Evolutionary conservation across 2,113 vertebrate genomes (phyloP).

Genomic region (Barnardius zonarius): DNA sequence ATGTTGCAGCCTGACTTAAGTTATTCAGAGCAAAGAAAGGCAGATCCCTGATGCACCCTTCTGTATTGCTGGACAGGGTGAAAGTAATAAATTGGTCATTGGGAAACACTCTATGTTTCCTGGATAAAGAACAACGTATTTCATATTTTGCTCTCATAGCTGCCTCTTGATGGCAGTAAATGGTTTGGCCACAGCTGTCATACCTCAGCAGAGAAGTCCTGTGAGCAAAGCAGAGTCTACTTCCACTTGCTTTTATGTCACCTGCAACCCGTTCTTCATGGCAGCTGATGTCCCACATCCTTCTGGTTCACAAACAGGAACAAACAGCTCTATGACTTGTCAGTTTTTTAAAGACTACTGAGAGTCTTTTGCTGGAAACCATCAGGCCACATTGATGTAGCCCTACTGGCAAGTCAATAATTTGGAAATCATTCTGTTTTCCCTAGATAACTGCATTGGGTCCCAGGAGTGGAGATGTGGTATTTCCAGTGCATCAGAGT

Average conservation of each 20-base stretch:
- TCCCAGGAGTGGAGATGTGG: constrained; percentile 10
- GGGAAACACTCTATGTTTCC: constrained; percentile 64
- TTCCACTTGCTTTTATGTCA: constrained; percentile 46
- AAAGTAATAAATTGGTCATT: constrained; percentile 78
- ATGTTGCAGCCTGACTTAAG: constrained; percentile 70
- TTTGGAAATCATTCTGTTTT: constrained; percentile 1
- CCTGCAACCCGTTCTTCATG: constrained; percentile 34
- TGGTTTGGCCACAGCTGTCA: constrained; percentile 67
- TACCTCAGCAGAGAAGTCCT: constrained; percentile 64
- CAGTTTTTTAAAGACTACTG: background rate
- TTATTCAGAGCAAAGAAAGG: constrained; percentile 74
- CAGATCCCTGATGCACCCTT: constrained; percentile 75
- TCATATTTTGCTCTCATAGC: constrained; percentile 70
- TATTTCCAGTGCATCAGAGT: background rate
- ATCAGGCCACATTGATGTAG: background rate
- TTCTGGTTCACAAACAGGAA: constrained; percentile 16
- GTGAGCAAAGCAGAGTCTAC: constrained; percentile 53
- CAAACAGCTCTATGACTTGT: background rate
- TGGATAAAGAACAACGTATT: constrained; percentile 60
- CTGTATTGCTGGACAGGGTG: constrained; percentile 68
- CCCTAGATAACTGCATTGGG: constrained; percentile 12
- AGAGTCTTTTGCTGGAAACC: background rate
- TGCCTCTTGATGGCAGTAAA: constrained; percentile 80
- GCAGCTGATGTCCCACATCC: constrained; percentile 14
- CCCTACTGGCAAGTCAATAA: background rate